Evolutionary conservation across 2,797 vertebrate species (phyloP).

Genomic region (Sebastes itinus): DNA sequence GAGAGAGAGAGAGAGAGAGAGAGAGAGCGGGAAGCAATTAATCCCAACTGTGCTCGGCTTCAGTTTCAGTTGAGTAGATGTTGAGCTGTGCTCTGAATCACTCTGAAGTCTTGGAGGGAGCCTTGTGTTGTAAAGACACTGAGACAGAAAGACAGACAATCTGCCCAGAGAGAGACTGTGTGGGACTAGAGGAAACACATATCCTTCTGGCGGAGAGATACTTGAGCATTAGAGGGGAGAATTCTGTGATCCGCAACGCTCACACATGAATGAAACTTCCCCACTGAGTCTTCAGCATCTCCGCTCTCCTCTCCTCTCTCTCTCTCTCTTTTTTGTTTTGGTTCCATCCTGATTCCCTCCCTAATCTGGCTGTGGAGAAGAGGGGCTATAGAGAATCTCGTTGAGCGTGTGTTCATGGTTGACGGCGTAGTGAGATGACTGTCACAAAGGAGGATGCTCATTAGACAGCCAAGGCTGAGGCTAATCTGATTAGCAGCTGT

Average conservation of each 20-base stretch:
- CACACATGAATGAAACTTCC: slow-evolving; percentile 76
- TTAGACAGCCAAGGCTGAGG: slow-evolving; percentile 82
- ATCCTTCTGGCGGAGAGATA: slow-evolving; percentile 66
- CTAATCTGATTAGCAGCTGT: slow-evolving; percentile 88
- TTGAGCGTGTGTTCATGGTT: slow-evolving; percentile 80
- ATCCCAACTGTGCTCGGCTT: slow-evolving; percentile 67
- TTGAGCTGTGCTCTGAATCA: slow-evolving; percentile 61
- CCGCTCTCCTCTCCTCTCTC: slow-evolving; percentile 1
- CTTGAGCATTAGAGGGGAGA: slow-evolving; percentile 67
- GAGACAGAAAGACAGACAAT: slow-evolving; percentile 68
- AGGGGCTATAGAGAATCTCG: slow-evolving; percentile 73
- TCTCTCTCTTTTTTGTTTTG: slow-evolving; percentile 62
- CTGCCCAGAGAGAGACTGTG: slow-evolving; percentile 64
- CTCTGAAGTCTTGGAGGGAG: slow-evolving; percentile 65
- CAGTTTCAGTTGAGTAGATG: slow-evolving; percentile 67
- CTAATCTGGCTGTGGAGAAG: slow-evolving; percentile 76
- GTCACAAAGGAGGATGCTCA: slow-evolving; percentile 84
- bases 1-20: no score
- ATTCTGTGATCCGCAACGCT: slow-evolving; percentile 75
- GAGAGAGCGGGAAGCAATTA: slow-evolving; percentile 70
- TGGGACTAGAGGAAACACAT: slow-evolving; percentile 62
- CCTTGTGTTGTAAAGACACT: slow-evolving; percentile 62
- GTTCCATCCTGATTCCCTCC: slow-evolving; percentile 73
- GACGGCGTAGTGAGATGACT: slow-evolving; percentile 78
- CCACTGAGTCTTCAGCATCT: slow-evolving; percentile 65